These are phyloP conservation scores for Holocentrus rufus DNA, from an alignment of 2,797 vertebrate genomes.

Conservation along the genomic window DNA sequence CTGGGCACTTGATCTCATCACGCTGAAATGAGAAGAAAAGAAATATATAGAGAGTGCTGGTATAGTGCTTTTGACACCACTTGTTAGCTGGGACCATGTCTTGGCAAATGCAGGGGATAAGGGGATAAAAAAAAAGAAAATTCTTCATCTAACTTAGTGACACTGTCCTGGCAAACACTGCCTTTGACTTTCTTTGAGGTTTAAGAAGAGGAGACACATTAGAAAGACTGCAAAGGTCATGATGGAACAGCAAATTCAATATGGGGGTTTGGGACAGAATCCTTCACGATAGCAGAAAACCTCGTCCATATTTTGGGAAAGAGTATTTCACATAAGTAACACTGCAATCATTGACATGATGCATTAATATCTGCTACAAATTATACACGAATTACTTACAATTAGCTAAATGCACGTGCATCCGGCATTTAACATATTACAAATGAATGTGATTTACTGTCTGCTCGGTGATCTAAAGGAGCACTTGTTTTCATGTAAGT, in stretches of 20 bases:
- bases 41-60: slow-evolving; percentile 10
- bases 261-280: slow-evolving; percentile 25
- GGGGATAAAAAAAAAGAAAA: slow-evolving; percentile 18
- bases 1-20: slow-evolving; percentile 96
- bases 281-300: slow-evolving; percentile 39
- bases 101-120: slow-evolving; percentile 16
- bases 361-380: slow-evolving; percentile 67
- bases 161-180: slow-evolving; percentile 28
- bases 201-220: slow-evolving; percentile 42
- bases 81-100: slow-evolving; percentile 20
- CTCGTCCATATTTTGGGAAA: slow-evolving; percentile 34
- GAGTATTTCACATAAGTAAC: slow-evolving; percentile 43
- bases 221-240: slow-evolving; percentile 29
- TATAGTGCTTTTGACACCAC: slow-evolving; percentile 19
- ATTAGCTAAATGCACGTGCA: slow-evolving; percentile 58
- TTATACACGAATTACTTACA: slow-evolving; percentile 54
- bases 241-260: slow-evolving; percentile 13
- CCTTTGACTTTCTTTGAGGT: slow-evolving; percentile 26
- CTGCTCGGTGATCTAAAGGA: slow-evolving; percentile 35
- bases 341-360: slow-evolving; percentile 46
- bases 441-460: slow-evolving; percentile 53
- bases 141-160: slow-evolving; percentile 10
- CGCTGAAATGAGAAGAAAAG: slow-evolving; percentile 82
- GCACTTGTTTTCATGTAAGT: slow-evolving; percentile 57
- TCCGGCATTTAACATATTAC: slow-evolving; percentile 43